A percentile compares a stretch with the other conserved stretches of the same genome.
Conservation (phyloP, 2,888 invertebrate genomes). For the Drosophila algonquin region DNA sequence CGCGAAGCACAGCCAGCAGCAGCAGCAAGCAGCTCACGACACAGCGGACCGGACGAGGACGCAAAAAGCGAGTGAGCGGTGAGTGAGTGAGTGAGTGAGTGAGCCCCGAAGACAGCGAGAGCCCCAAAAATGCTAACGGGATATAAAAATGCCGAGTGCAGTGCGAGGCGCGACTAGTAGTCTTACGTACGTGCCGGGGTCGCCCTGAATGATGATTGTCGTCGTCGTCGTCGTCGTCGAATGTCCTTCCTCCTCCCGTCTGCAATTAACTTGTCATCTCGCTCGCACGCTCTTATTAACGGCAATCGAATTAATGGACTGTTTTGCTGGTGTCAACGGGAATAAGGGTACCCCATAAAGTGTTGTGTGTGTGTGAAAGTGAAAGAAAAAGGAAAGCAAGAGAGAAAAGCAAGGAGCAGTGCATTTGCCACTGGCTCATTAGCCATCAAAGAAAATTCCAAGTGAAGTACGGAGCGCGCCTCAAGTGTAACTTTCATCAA, state of each 20-base stretch:
- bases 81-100: not conserved
- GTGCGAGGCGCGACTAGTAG: conserved; percentile 81
- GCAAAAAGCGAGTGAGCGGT: conserved; percentile 33
- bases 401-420: not conserved
- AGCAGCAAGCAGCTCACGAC: conserved; percentile 4
- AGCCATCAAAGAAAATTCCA: conserved; percentile 18
- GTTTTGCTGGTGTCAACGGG: not conserved
- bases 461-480: not conserved
- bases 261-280: not conserved
- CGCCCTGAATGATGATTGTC: conserved; percentile 78
- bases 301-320: conserved; percentile 20
- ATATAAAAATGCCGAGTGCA: conserved; percentile 83
- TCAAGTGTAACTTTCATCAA: conserved; percentile 20
- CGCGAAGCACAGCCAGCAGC: conserved; percentile 54
- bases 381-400: conserved; percentile 17
- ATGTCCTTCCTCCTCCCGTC: conserved; percentile 27
- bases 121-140: conserved; percentile 58
- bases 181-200: conserved; percentile 83
- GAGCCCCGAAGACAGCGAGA: conserved; percentile 49
- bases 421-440: conserved; percentile 27
- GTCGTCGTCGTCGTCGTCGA: conserved; percentile 34
- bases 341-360: not conserved
- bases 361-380: conserved; percentile 27
- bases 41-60: conserved; percentile 14
- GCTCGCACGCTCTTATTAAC: conserved; percentile 9